Conservation (phyloP, 2,797 vertebrate genomes). For the Paguma larvata region DNA sequence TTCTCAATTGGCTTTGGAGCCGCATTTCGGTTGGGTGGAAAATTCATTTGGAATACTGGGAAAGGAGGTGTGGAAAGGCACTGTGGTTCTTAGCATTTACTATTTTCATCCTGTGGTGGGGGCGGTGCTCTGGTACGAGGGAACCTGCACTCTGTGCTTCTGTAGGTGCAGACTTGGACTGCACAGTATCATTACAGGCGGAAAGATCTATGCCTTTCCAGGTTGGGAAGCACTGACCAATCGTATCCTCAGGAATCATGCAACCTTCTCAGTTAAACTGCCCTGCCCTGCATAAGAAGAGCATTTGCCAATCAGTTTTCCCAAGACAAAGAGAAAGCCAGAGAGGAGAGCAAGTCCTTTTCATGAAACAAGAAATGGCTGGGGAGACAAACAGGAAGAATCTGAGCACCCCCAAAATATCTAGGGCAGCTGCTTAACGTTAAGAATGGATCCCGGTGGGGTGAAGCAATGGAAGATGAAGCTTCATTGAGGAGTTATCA, state of each 20-base stretch:
- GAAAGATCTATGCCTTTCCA: not conserved
- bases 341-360: not conserved
- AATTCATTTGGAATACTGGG: slow-evolving; percentile 61
- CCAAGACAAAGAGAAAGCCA: not conserved
- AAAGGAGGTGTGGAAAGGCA: slow-evolving; percentile 71
- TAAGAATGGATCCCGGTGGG: not conserved
- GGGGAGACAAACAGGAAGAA: not conserved
- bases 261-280: not conserved
- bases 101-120: slow-evolving; percentile 54
- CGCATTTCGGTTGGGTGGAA: slow-evolving; percentile 53
- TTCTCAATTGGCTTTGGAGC: slow-evolving; percentile 49
- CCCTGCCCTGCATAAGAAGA: not conserved
- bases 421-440: not conserved
- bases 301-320: not conserved
- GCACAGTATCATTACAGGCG: not conserved
- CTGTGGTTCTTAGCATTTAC: slow-evolving; percentile 39
- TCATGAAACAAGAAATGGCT: not conserved
- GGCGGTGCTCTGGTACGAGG: not conserved
- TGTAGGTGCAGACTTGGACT: not conserved
- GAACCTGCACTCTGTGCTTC: not conserved
- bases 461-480: not conserved
- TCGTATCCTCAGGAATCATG: not conserved
- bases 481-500: not conserved
- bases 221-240: not conserved
- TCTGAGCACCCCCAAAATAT: not conserved